These are phyloP conservation scores for Gallinago jamesoni DNA, from an alignment of 2,113 vertebrate species.

Conservation along the genomic window DNA sequence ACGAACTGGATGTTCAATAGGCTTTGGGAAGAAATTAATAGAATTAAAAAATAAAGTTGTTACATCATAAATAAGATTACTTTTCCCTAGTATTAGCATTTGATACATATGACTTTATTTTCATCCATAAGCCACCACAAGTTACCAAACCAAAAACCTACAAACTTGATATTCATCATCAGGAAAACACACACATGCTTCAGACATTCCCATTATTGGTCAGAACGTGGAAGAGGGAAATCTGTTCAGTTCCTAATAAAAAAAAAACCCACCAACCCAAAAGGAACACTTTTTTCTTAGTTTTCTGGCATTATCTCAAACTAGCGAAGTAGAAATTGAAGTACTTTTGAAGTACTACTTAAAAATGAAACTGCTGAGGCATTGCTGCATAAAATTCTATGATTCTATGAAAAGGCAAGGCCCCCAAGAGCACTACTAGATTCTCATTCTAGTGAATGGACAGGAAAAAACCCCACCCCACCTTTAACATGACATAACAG, in stretches of 20 bases:
- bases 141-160: not conserved
- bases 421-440: not conserved
- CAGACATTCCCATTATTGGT: not conserved
- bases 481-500: not conserved
- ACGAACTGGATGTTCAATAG: conserved; percentile 87
- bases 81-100: not conserved
- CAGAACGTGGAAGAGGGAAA: not conserved
- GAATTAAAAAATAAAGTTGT: not conserved
- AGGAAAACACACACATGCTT: not conserved
- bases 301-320: not conserved
- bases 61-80: not conserved
- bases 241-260: not conserved
- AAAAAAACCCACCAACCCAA: not conserved
- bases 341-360: not conserved
- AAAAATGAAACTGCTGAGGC: not conserved
- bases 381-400: not conserved
- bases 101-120: not conserved
- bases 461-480: not conserved
- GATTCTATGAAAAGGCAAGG: not conserved
- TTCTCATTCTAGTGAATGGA: not conserved
- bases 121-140: not conserved
- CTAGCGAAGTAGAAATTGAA: not conserved
- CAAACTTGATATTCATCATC: not conserved
- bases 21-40: conserved; percentile 56
- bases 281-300: not conserved